Percentiles rank a stretch among this genome's conserved stretches.
Evolutionary conservation across 35 echinoderm and acorn worm species (phyloP).

Genomic region (Lytechinus variegatus): DNA sequence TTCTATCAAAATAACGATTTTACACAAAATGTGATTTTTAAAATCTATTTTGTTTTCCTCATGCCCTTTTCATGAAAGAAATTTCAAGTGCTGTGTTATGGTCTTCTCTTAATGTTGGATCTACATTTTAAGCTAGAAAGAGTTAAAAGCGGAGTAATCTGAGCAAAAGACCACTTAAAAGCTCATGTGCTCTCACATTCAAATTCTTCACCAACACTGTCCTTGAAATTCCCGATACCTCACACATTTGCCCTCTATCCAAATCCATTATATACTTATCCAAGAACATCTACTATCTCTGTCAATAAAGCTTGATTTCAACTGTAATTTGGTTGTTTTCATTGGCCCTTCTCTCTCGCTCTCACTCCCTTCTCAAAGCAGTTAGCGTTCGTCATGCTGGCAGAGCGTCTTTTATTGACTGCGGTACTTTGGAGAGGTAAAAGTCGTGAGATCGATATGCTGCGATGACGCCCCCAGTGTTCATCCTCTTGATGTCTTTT

Average conservation of each 20-base stretch:
- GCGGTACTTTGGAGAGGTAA: conserved; percentile 83
- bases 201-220: not conserved
- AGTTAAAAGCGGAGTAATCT: not conserved
- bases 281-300: not conserved
- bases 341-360: not conserved
- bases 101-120: not conserved
- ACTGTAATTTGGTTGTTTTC: not conserved
- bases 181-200: not conserved
- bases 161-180: not conserved
- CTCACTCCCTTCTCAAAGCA: not conserved
- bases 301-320: not conserved
- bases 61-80: not conserved
- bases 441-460: conserved; percentile 80
- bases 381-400: conserved; percentile 55
- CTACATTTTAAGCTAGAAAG: not conserved
- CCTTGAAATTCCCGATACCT: not conserved
- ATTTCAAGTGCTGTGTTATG: not conserved
- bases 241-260: not conserved
- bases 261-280: not conserved
- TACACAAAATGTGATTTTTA: not conserved
- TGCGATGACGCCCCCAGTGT: conserved; percentile 92
- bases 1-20: not conserved
- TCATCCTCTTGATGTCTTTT: conserved; percentile 83
- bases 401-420: conserved; percentile 87
- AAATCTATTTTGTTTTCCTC: not conserved